phyloP scores from a whole-genome alignment of 2,797 vertebrate species.

The Synaphobranchus kaupii region DNA sequence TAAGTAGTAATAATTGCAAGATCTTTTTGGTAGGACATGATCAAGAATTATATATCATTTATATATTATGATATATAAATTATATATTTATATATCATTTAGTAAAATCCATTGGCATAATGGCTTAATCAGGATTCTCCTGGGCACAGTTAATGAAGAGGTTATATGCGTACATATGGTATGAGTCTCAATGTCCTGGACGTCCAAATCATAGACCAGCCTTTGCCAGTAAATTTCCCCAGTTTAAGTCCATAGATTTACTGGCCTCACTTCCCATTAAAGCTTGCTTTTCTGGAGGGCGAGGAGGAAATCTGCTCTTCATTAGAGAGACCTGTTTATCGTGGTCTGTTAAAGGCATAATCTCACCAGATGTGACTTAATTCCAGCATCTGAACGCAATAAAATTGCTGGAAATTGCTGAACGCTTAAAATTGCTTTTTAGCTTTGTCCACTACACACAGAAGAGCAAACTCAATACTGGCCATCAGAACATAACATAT shows the following conservation, averaged over 20 bases:
- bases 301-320: conserved; percentile 67
- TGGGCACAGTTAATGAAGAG: not conserved
- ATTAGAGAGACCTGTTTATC: conserved; percentile 67
- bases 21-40: too few relatives aligned
- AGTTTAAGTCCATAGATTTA: conserved; percentile 63
- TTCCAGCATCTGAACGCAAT: conserved; percentile 68
- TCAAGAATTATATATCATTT: too few relatives aligned
- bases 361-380: conserved; percentile 53
- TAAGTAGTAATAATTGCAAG: too few relatives aligned
- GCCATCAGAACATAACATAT: not conserved
- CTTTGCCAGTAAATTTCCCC: conserved; percentile 62
- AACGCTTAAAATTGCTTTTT: conserved; percentile 62
- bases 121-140: not conserved
- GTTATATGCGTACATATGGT: conserved; percentile 31
- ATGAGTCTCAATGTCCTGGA: conserved; percentile 56
- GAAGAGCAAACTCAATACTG: conserved; percentile 23
- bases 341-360: conserved; percentile 40
- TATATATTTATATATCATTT: not conserved
- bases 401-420: conserved; percentile 43
- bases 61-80: too few relatives aligned
- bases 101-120: not conserved
- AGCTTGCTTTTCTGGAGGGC: conserved; percentile 61
- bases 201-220: conserved; percentile 58
- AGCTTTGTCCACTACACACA: conserved; percentile 31
- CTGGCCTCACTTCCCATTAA: conserved; percentile 53